Conservation (phyloP, 2,113 vertebrate species). For the Galbula dea region DNA sequence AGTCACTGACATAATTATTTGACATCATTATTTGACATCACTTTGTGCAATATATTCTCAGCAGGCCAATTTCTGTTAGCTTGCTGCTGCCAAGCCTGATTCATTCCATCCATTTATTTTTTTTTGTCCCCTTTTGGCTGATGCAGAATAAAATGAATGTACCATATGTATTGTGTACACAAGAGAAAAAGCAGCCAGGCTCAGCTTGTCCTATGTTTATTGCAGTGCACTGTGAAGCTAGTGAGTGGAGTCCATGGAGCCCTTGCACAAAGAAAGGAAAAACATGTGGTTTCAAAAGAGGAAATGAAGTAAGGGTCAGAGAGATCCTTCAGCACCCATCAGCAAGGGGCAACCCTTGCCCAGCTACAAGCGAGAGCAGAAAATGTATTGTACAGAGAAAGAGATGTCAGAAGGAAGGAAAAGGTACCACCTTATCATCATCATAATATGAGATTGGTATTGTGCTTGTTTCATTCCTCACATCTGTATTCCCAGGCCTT, state of each 20-base stretch:
- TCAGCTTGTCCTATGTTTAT: conserved; percentile 53
- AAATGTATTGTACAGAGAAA: conserved; percentile 89
- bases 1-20: background rate
- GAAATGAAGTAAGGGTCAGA: conserved; percentile 88
- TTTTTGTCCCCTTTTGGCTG: background rate
- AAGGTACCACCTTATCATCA: conserved; percentile 68
- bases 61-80: background rate
- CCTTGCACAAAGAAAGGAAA: conserved; percentile 87
- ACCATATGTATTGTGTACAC: background rate
- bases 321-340: conserved; percentile 86
- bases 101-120: background rate
- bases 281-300: conserved; percentile 91
- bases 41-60: background rate
- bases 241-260: conserved; percentile 91
- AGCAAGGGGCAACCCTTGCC: conserved; percentile 83
- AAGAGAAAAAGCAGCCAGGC: background rate
- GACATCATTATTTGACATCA: background rate
- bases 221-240: conserved; percentile 92
- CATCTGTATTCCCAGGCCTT: background rate
- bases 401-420: conserved; percentile 86
- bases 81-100: background rate
- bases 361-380: conserved; percentile 83
- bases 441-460: conserved; percentile 26
- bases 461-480: conserved; percentile 24
- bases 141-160: background rate